These are phyloP conservation scores for Solenodon paradoxus DNA, from an alignment of 2,113 vertebrate genomes.

Conservation along the genomic window DNA sequence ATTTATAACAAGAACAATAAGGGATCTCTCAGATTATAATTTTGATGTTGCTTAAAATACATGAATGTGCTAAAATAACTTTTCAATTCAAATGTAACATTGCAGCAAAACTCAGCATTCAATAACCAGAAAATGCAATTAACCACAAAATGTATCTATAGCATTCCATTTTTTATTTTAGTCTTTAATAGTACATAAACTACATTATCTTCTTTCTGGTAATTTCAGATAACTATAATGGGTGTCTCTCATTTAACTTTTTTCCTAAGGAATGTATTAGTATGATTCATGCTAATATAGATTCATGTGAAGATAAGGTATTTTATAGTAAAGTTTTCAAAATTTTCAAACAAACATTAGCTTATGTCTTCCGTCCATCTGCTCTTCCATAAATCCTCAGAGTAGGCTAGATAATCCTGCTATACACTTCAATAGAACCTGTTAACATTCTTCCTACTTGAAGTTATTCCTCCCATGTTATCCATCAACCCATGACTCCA, in stretches of 20 bases:
- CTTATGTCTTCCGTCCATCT: neutral
- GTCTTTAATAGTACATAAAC: conserved; percentile 14
- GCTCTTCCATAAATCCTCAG: neutral
- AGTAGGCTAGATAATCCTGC: neutral
- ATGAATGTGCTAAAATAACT: neutral
- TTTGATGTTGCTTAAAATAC: conserved; percentile 10
- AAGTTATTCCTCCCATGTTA: neutral
- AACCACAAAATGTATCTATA: neutral
- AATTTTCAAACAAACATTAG: neutral
- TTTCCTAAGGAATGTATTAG: neutral
- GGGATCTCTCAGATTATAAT: neutral
- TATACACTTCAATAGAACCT: neutral
- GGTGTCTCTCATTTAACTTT: conserved; percentile 25
- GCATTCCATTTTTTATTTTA: neutral
- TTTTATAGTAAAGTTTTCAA: conserved; percentile 13
- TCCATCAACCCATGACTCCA: neutral
- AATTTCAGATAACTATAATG: conserved; percentile 4
- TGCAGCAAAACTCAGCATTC: neutral
- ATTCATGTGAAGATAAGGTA: conserved; percentile 1
- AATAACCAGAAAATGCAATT: conserved; percentile 47
- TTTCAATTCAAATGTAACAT: neutral
- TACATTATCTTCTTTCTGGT: neutral
- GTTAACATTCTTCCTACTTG: neutral
- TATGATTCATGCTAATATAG: neutral
- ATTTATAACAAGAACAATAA: neutral